Percentiles rank a stretch among this genome's conserved stretches.
phyloP scores from a whole-genome alignment of 1,140 invertebrate species.

The Drosophila ogumai region DNA sequence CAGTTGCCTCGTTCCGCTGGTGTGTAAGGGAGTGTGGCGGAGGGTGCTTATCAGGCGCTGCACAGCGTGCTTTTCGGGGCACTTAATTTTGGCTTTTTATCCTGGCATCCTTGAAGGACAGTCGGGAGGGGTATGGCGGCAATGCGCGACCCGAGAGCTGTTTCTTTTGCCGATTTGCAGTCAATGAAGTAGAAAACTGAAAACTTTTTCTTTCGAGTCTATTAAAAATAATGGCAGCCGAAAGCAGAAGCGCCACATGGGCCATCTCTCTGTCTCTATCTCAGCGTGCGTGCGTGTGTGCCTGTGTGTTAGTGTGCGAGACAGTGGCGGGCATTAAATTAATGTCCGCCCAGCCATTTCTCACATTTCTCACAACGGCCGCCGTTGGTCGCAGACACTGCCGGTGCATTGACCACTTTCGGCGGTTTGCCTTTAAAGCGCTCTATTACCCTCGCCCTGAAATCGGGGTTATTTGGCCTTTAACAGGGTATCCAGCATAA shows the following conservation, averaged over 20 bases:
- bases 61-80: slow-evolving; percentile 73
- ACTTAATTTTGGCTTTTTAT: slow-evolving; percentile 68
- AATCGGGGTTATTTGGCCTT: neutral
- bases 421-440: slow-evolving; percentile 40
- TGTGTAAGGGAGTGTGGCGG: slow-evolving; percentile 21
- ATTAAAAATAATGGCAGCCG: slow-evolving; percentile 81
- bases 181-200: slow-evolving; percentile 83
- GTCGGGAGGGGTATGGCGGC: slow-evolving; percentile 6
- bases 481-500: neutral
- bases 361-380: slow-evolving; percentile 33
- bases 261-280: slow-evolving; percentile 30
- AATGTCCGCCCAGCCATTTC: slow-evolving; percentile 57
- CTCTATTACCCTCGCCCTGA: slow-evolving; percentile 9
- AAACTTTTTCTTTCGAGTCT: slow-evolving; percentile 80
- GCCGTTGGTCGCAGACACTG: slow-evolving; percentile 29
- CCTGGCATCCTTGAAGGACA: slow-evolving; percentile 34
- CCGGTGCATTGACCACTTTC: slow-evolving; percentile 57
- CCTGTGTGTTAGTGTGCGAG: slow-evolving; percentile 28
- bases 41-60: slow-evolving; percentile 70
- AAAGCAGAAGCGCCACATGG: slow-evolving; percentile 54
- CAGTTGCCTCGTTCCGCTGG: slow-evolving; percentile 38
- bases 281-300: neutral
- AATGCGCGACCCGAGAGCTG: slow-evolving; percentile 37
- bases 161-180: slow-evolving; percentile 74
- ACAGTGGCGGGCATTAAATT: slow-evolving; percentile 59